Evolutionary conservation across 2,888 invertebrate genomes (phyloP).

Genomic region (Heteromurus nitidus): DNA sequence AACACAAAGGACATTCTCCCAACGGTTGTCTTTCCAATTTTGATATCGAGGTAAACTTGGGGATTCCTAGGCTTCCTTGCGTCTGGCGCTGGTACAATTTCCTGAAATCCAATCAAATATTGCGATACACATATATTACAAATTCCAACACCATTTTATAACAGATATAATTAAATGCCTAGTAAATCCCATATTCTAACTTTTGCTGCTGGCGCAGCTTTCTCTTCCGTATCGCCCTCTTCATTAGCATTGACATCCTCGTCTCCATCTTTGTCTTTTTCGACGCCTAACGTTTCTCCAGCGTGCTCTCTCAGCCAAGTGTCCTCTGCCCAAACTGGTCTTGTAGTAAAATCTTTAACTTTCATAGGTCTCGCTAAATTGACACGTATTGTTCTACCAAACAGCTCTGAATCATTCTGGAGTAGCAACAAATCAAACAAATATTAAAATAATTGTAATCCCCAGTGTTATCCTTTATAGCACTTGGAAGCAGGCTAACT

Average conservation of each 20-base stretch:
- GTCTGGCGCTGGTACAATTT: slow-evolving; percentile 68
- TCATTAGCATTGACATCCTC: slow-evolving; percentile 76
- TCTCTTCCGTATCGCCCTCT: slow-evolving; percentile 75
- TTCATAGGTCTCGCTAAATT: slow-evolving; percentile 98
- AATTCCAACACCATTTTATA: too few relatives aligned
- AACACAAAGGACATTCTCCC: slow-evolving; percentile 95
- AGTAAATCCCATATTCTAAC: slow-evolving; percentile 1
- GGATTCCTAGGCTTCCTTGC: slow-evolving; percentile 80
- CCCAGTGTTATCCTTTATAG: too few relatives aligned
- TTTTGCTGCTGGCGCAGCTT: slow-evolving; percentile 28
- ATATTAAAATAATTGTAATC: too few relatives aligned
- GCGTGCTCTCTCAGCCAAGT: slow-evolving; percentile 98
- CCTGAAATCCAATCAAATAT: slow-evolving; percentile 40
- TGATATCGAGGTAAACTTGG: slow-evolving; percentile 97
- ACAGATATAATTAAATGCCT: not conserved
- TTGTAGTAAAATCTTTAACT: slow-evolving; percentile 94
- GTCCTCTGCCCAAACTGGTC: slow-evolving; percentile 99
- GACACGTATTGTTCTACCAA: slow-evolving; percentile 95
- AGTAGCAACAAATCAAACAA: slow-evolving; percentile 31
- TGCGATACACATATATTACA: too few relatives aligned
- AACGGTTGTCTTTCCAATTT: slow-evolving; percentile 89
- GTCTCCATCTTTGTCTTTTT: slow-evolving; percentile 74
- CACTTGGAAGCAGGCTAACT: not conserved
- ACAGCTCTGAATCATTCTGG: slow-evolving; percentile 97
- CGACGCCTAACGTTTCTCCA: slow-evolving; percentile 84